Evolutionary conservation across 1,140 invertebrate species (phyloP).

Genomic region (Bacillus rossius): DNA sequence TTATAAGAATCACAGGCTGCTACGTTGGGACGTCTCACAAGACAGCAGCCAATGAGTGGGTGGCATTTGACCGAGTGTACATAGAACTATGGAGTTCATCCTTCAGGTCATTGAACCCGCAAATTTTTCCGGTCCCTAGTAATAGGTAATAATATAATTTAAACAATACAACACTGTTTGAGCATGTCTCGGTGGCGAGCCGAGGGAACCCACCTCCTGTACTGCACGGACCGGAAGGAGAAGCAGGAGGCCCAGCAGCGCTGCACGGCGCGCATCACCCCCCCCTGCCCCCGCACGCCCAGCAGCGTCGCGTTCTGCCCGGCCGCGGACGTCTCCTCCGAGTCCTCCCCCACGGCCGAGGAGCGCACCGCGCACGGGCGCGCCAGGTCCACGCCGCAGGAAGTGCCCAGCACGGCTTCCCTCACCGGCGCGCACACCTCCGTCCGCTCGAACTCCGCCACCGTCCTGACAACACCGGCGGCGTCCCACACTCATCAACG

Average conservation of each 20-base stretch:
- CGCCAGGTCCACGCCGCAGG: not conserved
- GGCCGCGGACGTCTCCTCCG: constrained; percentile 69
- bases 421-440: not conserved
- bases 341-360: constrained; percentile 71
- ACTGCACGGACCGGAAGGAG: constrained; percentile 65
- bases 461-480: not conserved
- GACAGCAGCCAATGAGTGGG: too few relatives aligned
- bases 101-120: too few relatives aligned
- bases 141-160: too few relatives aligned
- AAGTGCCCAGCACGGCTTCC: not conserved
- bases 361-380: constrained; percentile 48
- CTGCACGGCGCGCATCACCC: constrained; percentile 53
- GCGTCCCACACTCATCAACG: too few relatives aligned
- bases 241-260: constrained; percentile 79
- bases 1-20: too few relatives aligned
- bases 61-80: too few relatives aligned
- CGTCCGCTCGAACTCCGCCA: not conserved
- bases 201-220: constrained; percentile 45
- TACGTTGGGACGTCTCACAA: too few relatives aligned
- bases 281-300: constrained; percentile 47
- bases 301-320: constrained; percentile 78
- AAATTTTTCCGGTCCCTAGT: too few relatives aligned
- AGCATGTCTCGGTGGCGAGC: too few relatives aligned
- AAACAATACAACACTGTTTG: too few relatives aligned
- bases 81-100: too few relatives aligned